Percentiles rank a stretch among this genome's conserved stretches.
These are phyloP conservation scores for Seriola dumerili DNA, from an alignment of 2,113 vertebrate species.

Conservation along the genomic window DNA sequence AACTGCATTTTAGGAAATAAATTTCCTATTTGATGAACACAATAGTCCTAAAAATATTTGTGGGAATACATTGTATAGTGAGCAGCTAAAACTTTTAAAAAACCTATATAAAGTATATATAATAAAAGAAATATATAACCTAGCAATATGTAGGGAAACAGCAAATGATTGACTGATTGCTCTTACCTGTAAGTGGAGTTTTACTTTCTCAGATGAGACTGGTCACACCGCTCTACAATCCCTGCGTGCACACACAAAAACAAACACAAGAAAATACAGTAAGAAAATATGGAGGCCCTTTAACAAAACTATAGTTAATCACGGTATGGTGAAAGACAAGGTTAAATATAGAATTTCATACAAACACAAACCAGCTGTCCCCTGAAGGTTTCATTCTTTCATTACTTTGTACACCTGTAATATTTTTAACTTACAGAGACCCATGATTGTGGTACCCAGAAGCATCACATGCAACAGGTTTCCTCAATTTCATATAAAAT, in stretches of 20 bases:
- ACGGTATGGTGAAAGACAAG: not conserved
- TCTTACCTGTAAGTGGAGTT: constrained; percentile 45
- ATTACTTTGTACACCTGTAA: not conserved
- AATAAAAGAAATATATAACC: no score
- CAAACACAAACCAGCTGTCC: not conserved
- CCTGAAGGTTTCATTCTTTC: not conserved
- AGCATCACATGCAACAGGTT: constrained; percentile 1
- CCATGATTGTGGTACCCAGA: not conserved
- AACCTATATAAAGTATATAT: no score
- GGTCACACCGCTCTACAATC: constrained; percentile 17
- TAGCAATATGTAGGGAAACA: no score
- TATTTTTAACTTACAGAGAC: no score
- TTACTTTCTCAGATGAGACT: not conserved
- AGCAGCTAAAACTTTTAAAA: no score
- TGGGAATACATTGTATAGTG: no score
- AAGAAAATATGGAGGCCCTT: not conserved
- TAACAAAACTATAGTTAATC: not conserved
- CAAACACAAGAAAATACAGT: constrained; percentile 10
- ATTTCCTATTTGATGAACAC: no score
- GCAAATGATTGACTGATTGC: no score
- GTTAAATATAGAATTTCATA: not conserved
- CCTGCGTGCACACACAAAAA: constrained; percentile 21
- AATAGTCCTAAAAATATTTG: no score
- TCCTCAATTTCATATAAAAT: constrained; percentile 13
- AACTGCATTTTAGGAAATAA: no score